A percentile compares a stretch with the other conserved stretches of the same genome.
Evolutionary conservation across 2,113 vertebrate genomes (phyloP).

Genomic region (Lichenostomus cassidix): DNA sequence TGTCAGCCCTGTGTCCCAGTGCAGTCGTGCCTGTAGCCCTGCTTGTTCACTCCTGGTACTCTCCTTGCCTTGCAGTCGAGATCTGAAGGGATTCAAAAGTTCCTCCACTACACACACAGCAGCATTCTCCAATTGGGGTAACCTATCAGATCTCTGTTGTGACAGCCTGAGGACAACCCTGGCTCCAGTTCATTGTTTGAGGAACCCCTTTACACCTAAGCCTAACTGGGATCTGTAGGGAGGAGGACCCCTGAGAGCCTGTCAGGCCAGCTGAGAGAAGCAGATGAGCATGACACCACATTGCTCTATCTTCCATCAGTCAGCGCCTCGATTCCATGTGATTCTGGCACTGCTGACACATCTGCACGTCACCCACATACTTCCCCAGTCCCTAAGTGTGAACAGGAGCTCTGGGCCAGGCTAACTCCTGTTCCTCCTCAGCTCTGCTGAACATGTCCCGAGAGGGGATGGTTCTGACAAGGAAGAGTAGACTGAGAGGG

Average conservation of each 20-base stretch:
- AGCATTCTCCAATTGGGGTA: background rate
- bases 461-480: background rate
- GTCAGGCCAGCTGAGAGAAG: background rate
- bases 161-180: background rate
- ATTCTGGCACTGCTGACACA: background rate
- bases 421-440: accelerated
- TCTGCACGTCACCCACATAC: accelerated
- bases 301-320: too few species aligned
- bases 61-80: background rate
- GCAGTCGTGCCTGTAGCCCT: background rate
- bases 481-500: too few species aligned
- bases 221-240: background rate
- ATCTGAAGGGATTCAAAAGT: background rate
- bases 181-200: background rate
- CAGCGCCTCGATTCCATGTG: background rate
- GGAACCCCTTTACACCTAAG: background rate
- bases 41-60: background rate
- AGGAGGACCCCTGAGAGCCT: background rate
- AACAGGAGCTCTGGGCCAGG: background rate
- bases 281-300: accelerated
- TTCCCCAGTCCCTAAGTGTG: background rate
- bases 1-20: background rate
- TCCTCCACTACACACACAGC: background rate
- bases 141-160: too few species aligned
- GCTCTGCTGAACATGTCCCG: background rate